A percentile compares a stretch with the other conserved stretches of the same genome.
phyloP scores from a whole-genome alignment of 1,140 invertebrate species.

The Lasaia peninsularis region DNA sequence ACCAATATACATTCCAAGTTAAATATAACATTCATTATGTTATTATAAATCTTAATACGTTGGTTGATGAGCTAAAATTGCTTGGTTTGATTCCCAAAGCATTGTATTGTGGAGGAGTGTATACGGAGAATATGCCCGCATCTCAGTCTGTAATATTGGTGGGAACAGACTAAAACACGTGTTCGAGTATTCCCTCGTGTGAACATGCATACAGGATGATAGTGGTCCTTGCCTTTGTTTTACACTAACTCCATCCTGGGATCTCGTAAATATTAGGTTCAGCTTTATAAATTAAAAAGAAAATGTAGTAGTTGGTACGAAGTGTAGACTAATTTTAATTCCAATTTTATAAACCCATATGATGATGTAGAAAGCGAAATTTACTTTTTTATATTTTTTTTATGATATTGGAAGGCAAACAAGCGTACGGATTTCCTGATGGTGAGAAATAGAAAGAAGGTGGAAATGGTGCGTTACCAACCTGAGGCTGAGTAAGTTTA shows the following conservation, averaged over 20 bases:
- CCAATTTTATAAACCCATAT: too few species aligned
- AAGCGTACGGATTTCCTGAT: too few species aligned
- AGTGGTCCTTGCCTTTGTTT: slow-evolving; percentile 1
- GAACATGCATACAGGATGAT: slow-evolving; percentile 3
- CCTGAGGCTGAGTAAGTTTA: too few species aligned
- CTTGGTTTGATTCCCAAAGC: neutral
- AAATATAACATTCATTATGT: neutral
- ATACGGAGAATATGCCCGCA: neutral
- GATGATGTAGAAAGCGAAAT: too few species aligned
- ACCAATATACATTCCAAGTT: neutral
- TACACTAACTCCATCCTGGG: neutral
- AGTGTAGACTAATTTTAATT: too few species aligned
- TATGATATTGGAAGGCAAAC: too few species aligned
- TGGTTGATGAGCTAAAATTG: neutral
- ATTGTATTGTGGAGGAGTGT: neutral
- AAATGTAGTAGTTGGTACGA: too few species aligned
- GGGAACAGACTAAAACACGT: slow-evolving; percentile 4
- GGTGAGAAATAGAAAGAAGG: neutral
- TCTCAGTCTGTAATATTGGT: neutral
- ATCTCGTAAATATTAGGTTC: neutral
- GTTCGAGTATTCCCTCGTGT: neutral
- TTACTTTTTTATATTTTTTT: too few species aligned
- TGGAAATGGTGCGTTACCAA: too few species aligned
- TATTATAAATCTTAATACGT: neutral
- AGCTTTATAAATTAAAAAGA: too few species aligned